A percentile compares a stretch with the other conserved stretches of the same genome.
Conservation (phyloP, 2,797 vertebrate species). For the Pangasius sanitwongsei region DNA sequence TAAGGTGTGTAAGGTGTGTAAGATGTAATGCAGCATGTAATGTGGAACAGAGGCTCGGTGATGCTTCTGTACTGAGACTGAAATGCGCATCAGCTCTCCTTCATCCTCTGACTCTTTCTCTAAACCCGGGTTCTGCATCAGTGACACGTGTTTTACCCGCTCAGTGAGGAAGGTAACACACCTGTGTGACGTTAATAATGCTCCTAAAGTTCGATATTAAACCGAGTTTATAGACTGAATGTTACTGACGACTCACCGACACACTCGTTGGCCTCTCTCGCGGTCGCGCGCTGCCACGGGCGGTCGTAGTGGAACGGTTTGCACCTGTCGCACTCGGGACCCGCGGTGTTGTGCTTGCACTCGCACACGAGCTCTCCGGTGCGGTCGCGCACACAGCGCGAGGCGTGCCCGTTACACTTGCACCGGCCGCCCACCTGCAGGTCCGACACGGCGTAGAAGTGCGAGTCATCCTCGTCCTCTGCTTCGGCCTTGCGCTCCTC, state of each 20-base stretch:
- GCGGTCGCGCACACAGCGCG: conserved; percentile 91
- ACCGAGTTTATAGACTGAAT: background rate
- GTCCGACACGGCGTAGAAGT: conserved; percentile 96
- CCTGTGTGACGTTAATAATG: background rate
- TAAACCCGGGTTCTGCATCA: background rate
- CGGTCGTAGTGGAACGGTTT: conserved; percentile 98
- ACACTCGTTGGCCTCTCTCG: conserved; percentile 96
- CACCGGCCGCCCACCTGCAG: conserved; percentile 96
- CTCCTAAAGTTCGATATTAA: background rate
- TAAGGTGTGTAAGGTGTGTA: background rate
- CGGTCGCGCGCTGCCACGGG: conserved; percentile 96
- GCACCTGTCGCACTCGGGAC: conserved; percentile 97
- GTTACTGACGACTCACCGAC: conserved; percentile 83
- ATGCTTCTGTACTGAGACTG: too few species aligned
- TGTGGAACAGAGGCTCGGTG: background rate
- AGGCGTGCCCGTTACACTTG: conserved; percentile 98
- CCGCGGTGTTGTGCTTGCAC: conserved; percentile 97
- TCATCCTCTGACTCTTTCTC: background rate
- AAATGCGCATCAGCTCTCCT: background rate
- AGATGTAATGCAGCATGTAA: background rate
- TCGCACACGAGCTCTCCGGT: conserved; percentile 91
- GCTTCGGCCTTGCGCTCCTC: conserved; percentile 97
- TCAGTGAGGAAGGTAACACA: background rate
- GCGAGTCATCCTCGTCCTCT: conserved; percentile 93
- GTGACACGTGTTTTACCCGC: background rate